Conservation (phyloP, 2,888 invertebrate species). For the Acanthoscelides obtectus region DNA sequence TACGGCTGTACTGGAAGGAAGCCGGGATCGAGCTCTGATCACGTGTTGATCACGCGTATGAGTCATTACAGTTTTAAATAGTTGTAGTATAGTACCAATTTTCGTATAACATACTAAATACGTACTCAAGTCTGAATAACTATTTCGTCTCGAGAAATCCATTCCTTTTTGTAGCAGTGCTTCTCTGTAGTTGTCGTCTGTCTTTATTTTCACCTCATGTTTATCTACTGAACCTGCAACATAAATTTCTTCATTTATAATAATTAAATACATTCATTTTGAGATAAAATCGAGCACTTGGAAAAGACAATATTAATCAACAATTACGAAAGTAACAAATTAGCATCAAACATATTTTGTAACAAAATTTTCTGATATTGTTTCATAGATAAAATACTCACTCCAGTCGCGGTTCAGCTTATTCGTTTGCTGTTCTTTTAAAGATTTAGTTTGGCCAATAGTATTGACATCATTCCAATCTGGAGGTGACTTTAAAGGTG, state of each 20-base stretch:
- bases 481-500: conserved; percentile 49
- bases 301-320: too few relatives aligned
- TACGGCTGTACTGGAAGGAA: too few relatives aligned
- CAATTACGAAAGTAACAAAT: too few relatives aligned
- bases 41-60: too few relatives aligned
- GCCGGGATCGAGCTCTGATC: too few relatives aligned
- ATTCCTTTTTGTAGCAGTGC: conserved; percentile 55
- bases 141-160: conserved; percentile 68
- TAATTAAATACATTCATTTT: too few relatives aligned
- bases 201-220: conserved; percentile 37
- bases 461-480: conserved; percentile 53
- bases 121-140: conserved; percentile 70
- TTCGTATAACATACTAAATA: too few relatives aligned
- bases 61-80: too few relatives aligned
- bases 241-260: too few relatives aligned
- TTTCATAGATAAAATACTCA: conserved; percentile 32
- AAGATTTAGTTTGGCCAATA: conserved; percentile 46
- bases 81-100: too few relatives aligned
- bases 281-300: too few relatives aligned
- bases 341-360: too few relatives aligned
- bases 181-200: conserved; percentile 45
- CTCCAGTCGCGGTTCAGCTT: conserved; percentile 38
- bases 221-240: conserved; percentile 18
- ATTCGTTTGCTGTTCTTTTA: conserved; percentile 49
- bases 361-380: conserved; percentile 15